These are phyloP conservation scores for Synanthedon formicaeformis DNA, from an alignment of 2,888 invertebrate species.

Conservation along the genomic window DNA sequence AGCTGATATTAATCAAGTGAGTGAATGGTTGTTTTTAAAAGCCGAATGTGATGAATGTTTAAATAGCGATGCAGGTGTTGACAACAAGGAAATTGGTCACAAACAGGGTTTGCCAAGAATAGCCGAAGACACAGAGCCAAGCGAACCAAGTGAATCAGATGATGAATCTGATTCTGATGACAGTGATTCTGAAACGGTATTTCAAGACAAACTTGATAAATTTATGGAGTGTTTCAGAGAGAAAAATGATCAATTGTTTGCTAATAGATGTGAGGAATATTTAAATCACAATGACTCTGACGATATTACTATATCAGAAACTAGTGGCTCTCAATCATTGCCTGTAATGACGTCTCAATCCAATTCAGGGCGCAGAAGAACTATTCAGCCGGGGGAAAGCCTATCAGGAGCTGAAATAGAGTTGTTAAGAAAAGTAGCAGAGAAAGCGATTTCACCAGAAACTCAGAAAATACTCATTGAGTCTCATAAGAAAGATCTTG, in stretches of 20 bases:
- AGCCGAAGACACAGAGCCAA: constrained; percentile 69
- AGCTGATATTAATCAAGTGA: constrained; percentile 77
- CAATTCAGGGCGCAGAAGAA: constrained; percentile 63
- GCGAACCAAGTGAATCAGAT: constrained; percentile 72
- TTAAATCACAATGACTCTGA: constrained; percentile 64
- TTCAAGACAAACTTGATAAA: constrained; percentile 78
- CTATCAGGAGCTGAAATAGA: constrained; percentile 72
- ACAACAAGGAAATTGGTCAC: constrained; percentile 48
- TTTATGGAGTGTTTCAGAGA: constrained; percentile 78
- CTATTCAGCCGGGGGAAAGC: constrained; percentile 73
- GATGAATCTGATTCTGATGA: constrained; percentile 73
- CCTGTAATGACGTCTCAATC: constrained; percentile 63
- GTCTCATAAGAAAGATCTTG: constrained; percentile 66
- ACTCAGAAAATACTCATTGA: constrained; percentile 68
- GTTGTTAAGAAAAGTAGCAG: constrained; percentile 71
- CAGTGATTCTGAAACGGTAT: constrained; percentile 73
- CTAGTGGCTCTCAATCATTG: constrained; percentile 60
- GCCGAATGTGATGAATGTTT: constrained; percentile 90
- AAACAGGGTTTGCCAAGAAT: constrained; percentile 62
- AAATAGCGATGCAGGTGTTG: constrained; percentile 64
- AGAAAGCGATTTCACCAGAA: constrained; percentile 64
- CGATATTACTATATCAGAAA: constrained; percentile 64
- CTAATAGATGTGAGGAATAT: constrained; percentile 72
- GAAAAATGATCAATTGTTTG: constrained; percentile 77
- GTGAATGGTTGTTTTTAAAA: constrained; percentile 87